A percentile compares a stretch with the other conserved stretches of the same genome.
Conservation (phyloP, 2,797 vertebrate genomes). For the Lithobates sylvaticus region DNA sequence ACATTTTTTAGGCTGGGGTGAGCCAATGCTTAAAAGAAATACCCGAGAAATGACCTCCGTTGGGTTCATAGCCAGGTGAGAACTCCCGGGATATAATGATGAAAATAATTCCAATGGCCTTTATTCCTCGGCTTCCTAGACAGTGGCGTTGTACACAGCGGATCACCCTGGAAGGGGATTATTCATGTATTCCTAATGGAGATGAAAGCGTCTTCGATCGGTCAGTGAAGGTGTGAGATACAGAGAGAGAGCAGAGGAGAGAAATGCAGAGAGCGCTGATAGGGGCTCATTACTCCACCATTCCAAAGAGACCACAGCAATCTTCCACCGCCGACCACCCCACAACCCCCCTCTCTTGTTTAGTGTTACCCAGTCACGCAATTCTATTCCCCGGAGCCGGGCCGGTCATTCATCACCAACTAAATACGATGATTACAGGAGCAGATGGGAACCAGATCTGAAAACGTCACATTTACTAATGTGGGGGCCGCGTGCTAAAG, state of each 20-base stretch:
- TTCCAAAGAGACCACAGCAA: conserved; percentile 57
- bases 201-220: conserved; percentile 39
- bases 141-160: not conserved
- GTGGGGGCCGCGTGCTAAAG: not conserved
- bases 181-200: conserved; percentile 27
- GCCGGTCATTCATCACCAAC: conserved; percentile 49
- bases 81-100: too few species aligned
- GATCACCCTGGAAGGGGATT: conserved; percentile 1
- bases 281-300: conserved; percentile 31
- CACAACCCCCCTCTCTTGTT: conserved; percentile 47
- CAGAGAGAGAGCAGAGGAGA: conserved; percentile 18
- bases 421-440: conserved; percentile 50
- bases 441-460: conserved; percentile 56
- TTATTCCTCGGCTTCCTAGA: not conserved
- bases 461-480: conserved; percentile 26
- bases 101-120: not conserved
- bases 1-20: too few species aligned
- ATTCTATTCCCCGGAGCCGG: conserved; percentile 54
- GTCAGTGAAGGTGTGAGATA: conserved; percentile 44
- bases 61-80: too few species aligned
- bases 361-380: conserved; percentile 59
- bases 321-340: conserved; percentile 56
- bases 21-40: too few species aligned
- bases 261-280: conserved; percentile 13
- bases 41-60: too few species aligned